These are phyloP conservation scores for Dinoponera quadriceps DNA, from an alignment of 1,140 invertebrate species.

Conservation along the genomic window DNA sequence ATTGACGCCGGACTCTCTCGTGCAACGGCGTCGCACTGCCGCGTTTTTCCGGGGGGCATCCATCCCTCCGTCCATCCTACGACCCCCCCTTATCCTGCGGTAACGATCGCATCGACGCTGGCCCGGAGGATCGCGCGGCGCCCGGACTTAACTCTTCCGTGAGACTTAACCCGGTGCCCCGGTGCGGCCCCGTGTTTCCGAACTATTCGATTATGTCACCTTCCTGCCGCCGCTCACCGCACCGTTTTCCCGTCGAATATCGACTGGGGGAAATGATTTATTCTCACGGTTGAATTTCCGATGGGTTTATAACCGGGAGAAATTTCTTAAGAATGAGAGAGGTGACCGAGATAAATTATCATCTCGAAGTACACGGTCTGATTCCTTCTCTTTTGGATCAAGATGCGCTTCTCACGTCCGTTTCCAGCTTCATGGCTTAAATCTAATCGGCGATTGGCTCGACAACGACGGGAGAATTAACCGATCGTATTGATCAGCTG, in stretches of 20 bases:
- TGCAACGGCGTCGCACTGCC: constrained; percentile 71
- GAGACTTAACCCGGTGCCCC: not conserved
- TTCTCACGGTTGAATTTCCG: too few species aligned
- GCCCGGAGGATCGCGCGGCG: constrained; percentile 4
- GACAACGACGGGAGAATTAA: too few species aligned
- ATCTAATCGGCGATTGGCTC: too few species aligned
- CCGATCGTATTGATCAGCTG: too few species aligned
- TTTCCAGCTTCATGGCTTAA: too few species aligned
- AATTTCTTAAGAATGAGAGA: too few species aligned
- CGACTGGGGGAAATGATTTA: too few species aligned
- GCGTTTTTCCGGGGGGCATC: constrained; percentile 56
- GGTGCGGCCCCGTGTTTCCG: not conserved
- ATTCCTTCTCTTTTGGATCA: not conserved
- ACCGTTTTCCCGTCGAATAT: too few species aligned
- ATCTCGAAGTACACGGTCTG: not conserved
- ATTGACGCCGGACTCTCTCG: constrained; percentile 82
- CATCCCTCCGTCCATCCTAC: constrained; percentile 8
- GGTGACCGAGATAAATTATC: constrained; percentile 4
- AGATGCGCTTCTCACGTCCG: too few species aligned
- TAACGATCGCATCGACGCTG: constrained; percentile 23
- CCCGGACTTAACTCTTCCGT: not conserved
- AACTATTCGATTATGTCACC: not conserved
- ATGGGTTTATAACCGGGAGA: too few species aligned
- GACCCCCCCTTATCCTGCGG: constrained; percentile 5
- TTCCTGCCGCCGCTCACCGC: not conserved